Evolutionary conservation across 2,797 vertebrate genomes (phyloP), one percentile per base, ranked within the genome.

Genomic region (Sphenodon punctatus): DNA sequence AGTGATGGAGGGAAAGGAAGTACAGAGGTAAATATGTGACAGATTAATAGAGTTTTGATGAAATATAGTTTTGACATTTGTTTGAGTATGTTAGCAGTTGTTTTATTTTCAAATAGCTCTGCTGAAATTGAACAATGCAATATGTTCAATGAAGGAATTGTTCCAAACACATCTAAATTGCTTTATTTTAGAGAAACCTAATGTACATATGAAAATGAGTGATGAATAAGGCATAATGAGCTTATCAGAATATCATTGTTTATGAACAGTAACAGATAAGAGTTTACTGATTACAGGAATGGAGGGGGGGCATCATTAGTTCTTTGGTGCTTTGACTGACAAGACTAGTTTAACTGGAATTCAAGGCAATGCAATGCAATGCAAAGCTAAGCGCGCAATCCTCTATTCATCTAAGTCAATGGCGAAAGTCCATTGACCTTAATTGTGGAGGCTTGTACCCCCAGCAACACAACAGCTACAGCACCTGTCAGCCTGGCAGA

Each of bases 51-150:
- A 5, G 4, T 82, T 20, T 43, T 76, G 0, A 0, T 73, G 80
- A 82, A 55, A 34, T 19, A 46, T 36, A 16, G 25, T 49, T 87
- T 79, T 51, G 19, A 84, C 82, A 79, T 75, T 25, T 79, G 48
- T 32, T 53, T 72, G 49, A 51, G 78, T 41, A 43, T 41, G 72
- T 15, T 25, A 49, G 42, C 39, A 70, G 64, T 89, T 85, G 89
- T 41, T 78, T 89, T 59, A 58, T 53, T 48, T 73, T 45, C 22
- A 16, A 10, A 88, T 67, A 48, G 30, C 20, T 60, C 63, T 69
- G 65, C 20, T 87, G 85, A 55, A 68, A 42, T 79, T 84, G 2
- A 56, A n/a, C 22, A 74, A 49, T 55, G 27, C 32, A 51, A 8
- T 27, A 27, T 25, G 45, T 58, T 65, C n/a, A 65, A 55, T 34